phyloP scores from a whole-genome alignment of 2,888 invertebrate species.

The Drosophila borborema region DNA sequence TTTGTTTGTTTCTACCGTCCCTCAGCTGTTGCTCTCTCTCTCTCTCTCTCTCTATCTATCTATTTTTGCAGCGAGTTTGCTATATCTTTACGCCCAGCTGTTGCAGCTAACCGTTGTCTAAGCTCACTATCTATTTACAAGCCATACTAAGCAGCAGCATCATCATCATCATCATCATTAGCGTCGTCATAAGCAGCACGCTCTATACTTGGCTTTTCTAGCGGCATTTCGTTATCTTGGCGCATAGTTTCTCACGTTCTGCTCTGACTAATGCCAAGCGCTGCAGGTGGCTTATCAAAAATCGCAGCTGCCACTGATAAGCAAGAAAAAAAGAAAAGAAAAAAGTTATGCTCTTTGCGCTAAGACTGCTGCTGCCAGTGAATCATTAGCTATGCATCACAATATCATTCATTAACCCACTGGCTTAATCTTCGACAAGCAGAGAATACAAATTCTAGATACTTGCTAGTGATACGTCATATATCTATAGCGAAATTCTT shows the following conservation, averaged over 20 bases:
- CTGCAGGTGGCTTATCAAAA: slow-evolving; percentile 59
- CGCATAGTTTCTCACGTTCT: slow-evolving; percentile 68
- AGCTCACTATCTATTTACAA: slow-evolving; percentile 7
- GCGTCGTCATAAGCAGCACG: slow-evolving; percentile 38
- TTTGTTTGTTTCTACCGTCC: slow-evolving; percentile 54
- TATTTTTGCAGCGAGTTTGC: slow-evolving; percentile 64
- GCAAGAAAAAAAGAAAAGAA: not conserved
- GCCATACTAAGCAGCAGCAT: slow-evolving; percentile 12
- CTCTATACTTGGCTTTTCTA: slow-evolving; percentile 34
- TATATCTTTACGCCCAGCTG: slow-evolving; percentile 69
- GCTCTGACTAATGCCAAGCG: slow-evolving; percentile 64
- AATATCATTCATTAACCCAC: slow-evolving; percentile 23
- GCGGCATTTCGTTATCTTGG: slow-evolving; percentile 57
- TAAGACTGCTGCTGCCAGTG: slow-evolving; percentile 29
- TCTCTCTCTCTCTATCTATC: slow-evolving; percentile 38
- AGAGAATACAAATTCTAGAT: not conserved
- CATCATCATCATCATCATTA: not conserved
- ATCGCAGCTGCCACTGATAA: slow-evolving; percentile 43
- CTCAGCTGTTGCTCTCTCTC: slow-evolving; percentile 36
- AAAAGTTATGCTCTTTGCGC: not conserved
- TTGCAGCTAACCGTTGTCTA: slow-evolving; percentile 41
- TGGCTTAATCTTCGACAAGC: not conserved
- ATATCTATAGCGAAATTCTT: not conserved
- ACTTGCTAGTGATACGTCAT: slow-evolving; percentile 1
- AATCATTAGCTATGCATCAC: slow-evolving; percentile 36